A percentile compares a stretch with the other conserved stretches of the same genome.
Evolutionary conservation across 2,888 invertebrate species (phyloP).

Genomic region (Aethes cnicana): DNA sequence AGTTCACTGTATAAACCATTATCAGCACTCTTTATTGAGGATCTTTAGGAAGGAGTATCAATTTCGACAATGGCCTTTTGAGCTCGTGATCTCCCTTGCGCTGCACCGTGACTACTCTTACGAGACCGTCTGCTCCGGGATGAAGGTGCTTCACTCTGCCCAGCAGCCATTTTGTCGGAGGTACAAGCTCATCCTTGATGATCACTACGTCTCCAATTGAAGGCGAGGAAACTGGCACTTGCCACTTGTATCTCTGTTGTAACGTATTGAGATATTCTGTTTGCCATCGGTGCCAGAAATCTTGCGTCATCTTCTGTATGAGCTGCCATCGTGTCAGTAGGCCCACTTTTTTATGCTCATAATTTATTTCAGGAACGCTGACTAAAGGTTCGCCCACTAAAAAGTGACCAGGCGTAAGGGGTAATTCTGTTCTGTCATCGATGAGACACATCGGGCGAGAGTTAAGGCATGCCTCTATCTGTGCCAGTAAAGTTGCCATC

Average conservation of each 20-base stretch:
- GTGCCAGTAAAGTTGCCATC: slow-evolving; percentile 30
- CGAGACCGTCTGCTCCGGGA: background rate
- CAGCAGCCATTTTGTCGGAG: slow-evolving; percentile 1
- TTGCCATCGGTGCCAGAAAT: slow-evolving; percentile 1
- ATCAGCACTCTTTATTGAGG: no score
- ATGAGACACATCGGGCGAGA: slow-evolving; percentile 33
- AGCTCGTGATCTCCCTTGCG: background rate
- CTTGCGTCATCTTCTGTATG: slow-evolving; percentile 1
- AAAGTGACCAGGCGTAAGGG: slow-evolving; percentile 20
- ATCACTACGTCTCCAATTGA: background rate
- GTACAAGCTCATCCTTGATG: background rate
- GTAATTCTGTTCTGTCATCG: slow-evolving; percentile 16
- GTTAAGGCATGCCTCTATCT: slow-evolving; percentile 35
- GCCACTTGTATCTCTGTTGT: slow-evolving; percentile 6
- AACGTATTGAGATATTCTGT: slow-evolving; percentile 3
- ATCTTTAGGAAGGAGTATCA: background rate
- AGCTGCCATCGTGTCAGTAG: slow-evolving; percentile 5
- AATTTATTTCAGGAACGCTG: background rate
- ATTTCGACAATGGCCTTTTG: background rate
- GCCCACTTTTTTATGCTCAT: background rate
- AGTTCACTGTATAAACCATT: background rate
- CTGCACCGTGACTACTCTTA: slow-evolving; percentile 9
- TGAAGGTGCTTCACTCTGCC: background rate
- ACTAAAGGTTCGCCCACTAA: background rate
- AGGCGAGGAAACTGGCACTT: background rate